Base-by-base conservation (phyloP, 2,888 invertebrate species). In the Drosophila colorata region DNA sequence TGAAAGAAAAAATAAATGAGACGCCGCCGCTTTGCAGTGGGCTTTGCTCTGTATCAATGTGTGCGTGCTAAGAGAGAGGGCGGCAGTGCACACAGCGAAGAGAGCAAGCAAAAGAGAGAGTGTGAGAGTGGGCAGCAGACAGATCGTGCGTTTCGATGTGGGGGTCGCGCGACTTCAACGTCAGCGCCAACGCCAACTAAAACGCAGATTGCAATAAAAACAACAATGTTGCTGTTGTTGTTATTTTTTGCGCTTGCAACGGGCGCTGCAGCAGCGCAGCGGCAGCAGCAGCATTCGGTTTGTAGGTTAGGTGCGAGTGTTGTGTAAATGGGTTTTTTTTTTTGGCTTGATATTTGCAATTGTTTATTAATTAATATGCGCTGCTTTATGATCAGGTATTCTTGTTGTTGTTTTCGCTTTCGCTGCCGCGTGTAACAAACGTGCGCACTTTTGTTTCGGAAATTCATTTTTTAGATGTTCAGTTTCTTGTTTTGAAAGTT, bases 241-340 rank as follows among this genome's bases (percentile, higher is more conserved):
- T 48, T 75, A 37, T 48, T 43, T 66, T 56, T 59, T 60, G 60
- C 63, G 52, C 44, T 66, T 74, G 81, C 74, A 69, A 71, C 53
- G 57, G 78, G 37, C 57, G 76, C 64, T 68, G 64, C 55, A 47
- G 57, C 51, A 48, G 49, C 53, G 44, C 43, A 38, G 66, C 48
- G 41, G 51, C 76, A 64, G 64, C 59, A 60, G 72, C 58, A 59
- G 69, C 64, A 60, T 37, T 61, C 38, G 49, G 51, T 88, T 85
- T 86, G 68, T 88, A 86, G 89, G 85, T 89, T 86, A 86, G 88
- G 88, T 74, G 63, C 89, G 83, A 88, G 88, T 89, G 89, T 86
- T 86, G 89, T 89, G 89, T 86, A 86, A 86, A 86, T 75, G 71
- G 48, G 40, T 23, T 43, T 43, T 53, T 28, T 16, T 28, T 52